Evolutionary conservation across 2,797 vertebrate species (phyloP).

Genomic region (Natrix natrix): DNA sequence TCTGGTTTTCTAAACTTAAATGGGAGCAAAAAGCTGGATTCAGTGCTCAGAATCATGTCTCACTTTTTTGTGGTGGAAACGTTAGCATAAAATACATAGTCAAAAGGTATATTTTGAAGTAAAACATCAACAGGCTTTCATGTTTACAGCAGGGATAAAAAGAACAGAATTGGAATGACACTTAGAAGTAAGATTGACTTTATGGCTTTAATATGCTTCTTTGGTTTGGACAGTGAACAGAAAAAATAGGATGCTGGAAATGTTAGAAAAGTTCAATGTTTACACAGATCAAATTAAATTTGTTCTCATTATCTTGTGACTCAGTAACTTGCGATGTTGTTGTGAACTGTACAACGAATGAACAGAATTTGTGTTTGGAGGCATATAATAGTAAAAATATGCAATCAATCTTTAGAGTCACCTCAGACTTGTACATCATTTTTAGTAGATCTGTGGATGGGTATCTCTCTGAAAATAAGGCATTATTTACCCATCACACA

Average conservation of each 20-base stretch:
- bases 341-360: slow-evolving; percentile 32
- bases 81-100: slow-evolving; percentile 50
- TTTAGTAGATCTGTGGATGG: neutral
- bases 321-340: slow-evolving; percentile 29
- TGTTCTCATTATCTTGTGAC: slow-evolving; percentile 14
- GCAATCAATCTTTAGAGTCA: neutral
- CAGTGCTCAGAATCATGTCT: slow-evolving; percentile 53
- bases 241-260: neutral
- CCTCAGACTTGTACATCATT: neutral
- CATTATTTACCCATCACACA: neutral
- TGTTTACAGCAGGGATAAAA: slow-evolving; percentile 36
- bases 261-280: neutral
- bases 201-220: slow-evolving; percentile 48
- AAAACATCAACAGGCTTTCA: slow-evolving; percentile 41
- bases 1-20: slow-evolving; percentile 52
- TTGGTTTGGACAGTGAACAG: fast-evolving
- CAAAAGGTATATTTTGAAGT: slow-evolving; percentile 54
- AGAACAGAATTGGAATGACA: slow-evolving; percentile 50
- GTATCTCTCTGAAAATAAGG: neutral
- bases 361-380: slow-evolving; percentile 20
- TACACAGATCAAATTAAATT: neutral
- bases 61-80: slow-evolving; percentile 57
- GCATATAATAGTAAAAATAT: neutral
- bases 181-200: slow-evolving; percentile 23
- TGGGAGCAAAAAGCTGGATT: slow-evolving; percentile 56